phyloP scores from a whole-genome alignment of 1,140 invertebrate species.

The Proctacanthus coquilletti region DNA sequence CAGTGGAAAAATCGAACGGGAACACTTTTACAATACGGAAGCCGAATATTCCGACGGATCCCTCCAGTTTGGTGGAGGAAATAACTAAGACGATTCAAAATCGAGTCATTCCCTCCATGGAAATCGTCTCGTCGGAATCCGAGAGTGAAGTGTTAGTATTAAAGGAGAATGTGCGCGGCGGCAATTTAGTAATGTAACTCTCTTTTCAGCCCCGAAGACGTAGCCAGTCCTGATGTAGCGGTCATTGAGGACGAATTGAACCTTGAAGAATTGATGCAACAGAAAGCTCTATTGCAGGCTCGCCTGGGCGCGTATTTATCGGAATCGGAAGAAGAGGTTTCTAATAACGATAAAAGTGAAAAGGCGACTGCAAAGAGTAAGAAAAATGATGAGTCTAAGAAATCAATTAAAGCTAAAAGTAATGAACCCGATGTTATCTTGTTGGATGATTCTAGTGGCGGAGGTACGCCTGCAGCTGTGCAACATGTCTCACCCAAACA shows the following conservation, averaged over 20 bases:
- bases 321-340: slow-evolving; percentile 29
- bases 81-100: slow-evolving; percentile 26
- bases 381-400: slow-evolving; percentile 14
- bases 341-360: slow-evolving; percentile 8
- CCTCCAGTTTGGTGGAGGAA: slow-evolving; percentile 22
- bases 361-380: slow-evolving; percentile 1
- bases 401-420: slow-evolving; percentile 20
- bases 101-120: slow-evolving; percentile 30
- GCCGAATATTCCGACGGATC: slow-evolving; percentile 20
- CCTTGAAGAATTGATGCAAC: slow-evolving; percentile 73
- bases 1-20: slow-evolving; percentile 25
- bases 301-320: slow-evolving; percentile 41
- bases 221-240: slow-evolving; percentile 56
- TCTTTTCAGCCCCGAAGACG: slow-evolving; percentile 44
- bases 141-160: slow-evolving; percentile 38
- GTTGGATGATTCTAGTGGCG: slow-evolving; percentile 32
- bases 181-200: background rate
- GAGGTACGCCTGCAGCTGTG: slow-evolving; percentile 14
- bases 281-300: slow-evolving; percentile 58
- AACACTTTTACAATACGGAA: slow-evolving; percentile 14
- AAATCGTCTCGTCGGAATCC: slow-evolving; percentile 52
- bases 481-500: background rate
- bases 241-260: slow-evolving; percentile 75
- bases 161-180: background rate
- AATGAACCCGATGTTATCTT: slow-evolving; percentile 31